Conservation (phyloP, 2,113 vertebrate species). For the Suricata suricatta region DNA sequence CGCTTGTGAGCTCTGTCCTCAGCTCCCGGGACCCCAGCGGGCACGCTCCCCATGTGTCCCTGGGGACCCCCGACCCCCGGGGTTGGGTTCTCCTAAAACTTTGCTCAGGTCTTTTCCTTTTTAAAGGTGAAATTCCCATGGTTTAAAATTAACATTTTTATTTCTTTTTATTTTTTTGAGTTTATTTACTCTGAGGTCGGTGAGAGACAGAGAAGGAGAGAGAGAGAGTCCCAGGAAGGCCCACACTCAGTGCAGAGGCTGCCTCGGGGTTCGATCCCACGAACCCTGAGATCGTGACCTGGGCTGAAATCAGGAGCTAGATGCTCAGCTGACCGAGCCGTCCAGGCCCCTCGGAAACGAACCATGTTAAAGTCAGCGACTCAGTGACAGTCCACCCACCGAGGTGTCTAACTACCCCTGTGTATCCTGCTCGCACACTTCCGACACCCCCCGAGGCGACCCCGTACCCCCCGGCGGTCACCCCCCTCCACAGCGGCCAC, state of each 20-base stretch:
- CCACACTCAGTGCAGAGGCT: too few species aligned
- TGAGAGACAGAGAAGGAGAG: too few species aligned
- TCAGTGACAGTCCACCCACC: background rate
- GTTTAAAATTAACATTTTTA: background rate
- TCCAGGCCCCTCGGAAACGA: background rate
- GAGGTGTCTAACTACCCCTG: accelerated
- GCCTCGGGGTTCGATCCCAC: too few species aligned
- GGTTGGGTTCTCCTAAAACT: background rate
- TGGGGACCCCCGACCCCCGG: accelerated
- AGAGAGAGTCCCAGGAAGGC: too few species aligned
- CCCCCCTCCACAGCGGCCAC: accelerated
- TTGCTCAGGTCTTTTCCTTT: background rate
- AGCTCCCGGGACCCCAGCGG: accelerated
- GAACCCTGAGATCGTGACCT: too few species aligned
- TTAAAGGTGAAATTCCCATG: background rate
- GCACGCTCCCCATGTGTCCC: accelerated
- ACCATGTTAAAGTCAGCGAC: background rate
- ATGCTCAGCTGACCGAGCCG: too few species aligned
- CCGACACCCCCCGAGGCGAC: background rate
- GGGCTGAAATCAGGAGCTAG: too few species aligned
- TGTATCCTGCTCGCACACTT: accelerated
- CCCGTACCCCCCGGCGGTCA: accelerated
- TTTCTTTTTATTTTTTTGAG: too few species aligned
- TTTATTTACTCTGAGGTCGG: too few species aligned
- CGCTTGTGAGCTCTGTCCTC: accelerated